Conservation (phyloP, 2,888 invertebrate genomes). For the Monoplex corrugatus region DNA sequence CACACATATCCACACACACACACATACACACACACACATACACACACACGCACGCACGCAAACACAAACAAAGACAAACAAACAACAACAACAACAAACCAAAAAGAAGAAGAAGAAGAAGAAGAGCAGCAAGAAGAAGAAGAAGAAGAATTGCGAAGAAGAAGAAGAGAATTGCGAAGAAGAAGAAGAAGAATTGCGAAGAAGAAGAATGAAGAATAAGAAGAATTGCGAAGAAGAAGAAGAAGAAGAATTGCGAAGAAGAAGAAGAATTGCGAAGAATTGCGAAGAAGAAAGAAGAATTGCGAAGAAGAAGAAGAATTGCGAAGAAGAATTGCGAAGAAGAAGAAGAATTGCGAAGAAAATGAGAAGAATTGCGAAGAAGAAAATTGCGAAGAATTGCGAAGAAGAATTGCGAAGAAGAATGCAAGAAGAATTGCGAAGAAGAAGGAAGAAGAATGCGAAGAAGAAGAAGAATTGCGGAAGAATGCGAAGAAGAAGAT, state of each 20-base stretch:
- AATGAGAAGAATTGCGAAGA: background rate
- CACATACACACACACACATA: background rate
- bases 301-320: too few relatives aligned
- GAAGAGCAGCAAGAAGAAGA: background rate
- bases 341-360: background rate
- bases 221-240: background rate
- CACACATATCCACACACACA: background rate
- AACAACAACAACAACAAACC: too few relatives aligned
- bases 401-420: background rate
- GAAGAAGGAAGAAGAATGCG: background rate
- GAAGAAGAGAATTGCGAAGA: background rate
- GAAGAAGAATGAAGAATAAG: background rate
- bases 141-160: too few relatives aligned
- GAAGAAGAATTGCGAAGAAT: background rate
- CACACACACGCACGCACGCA: background rate
- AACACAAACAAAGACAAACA: background rate
- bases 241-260: background rate
- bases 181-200: background rate
- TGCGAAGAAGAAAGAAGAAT: too few relatives aligned
- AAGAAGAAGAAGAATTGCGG: background rate
- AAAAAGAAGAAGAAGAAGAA: background rate
- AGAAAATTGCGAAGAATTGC: too few relatives aligned
- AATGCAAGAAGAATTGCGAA: background rate
- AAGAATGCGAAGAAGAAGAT: too few relatives aligned
- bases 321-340: background rate